Percentiles rank a stretch among this genome's conserved stretches.
Conservation (phyloP, 2,113 vertebrate genomes). For the Aphyosemion australe region DNA sequence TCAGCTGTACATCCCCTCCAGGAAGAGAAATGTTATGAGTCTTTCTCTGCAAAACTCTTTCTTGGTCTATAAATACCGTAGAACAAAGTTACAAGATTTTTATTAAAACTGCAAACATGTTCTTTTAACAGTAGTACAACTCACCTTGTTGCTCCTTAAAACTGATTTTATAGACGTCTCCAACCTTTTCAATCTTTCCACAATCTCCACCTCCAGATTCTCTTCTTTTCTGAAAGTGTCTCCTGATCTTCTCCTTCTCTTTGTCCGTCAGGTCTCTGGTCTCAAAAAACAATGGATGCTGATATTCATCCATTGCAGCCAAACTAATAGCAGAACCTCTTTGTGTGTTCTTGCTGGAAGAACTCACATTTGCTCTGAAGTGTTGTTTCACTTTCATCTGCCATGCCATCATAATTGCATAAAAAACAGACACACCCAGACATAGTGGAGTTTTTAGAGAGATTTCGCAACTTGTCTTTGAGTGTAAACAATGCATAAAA, state of each 20-base stretch:
- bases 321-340: background rate
- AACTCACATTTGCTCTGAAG: no score
- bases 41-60: slow-evolving; percentile 54
- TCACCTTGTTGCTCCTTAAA: slow-evolving; percentile 61
- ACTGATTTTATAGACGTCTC: slow-evolving; percentile 48
- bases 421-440: no score
- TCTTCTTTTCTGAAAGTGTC: slow-evolving; percentile 58
- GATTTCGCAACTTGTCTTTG: no score
- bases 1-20: slow-evolving; percentile 3
- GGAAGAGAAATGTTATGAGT: slow-evolving; percentile 40
- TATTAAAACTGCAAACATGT: no score
- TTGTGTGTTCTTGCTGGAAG: no score
- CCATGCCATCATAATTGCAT: no score
- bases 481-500: no score
- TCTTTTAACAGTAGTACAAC: background rate
- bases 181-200: slow-evolving; percentile 26
- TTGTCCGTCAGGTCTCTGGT: slow-evolving; percentile 28
- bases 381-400: no score
- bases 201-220: slow-evolving; percentile 68
- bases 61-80: slow-evolving; percentile 49
- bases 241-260: slow-evolving; percentile 41
- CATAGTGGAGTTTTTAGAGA: no score
- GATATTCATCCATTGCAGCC: slow-evolving; percentile 41
- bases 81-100: background rate
- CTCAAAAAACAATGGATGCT: slow-evolving; percentile 57